Base-by-base conservation (phyloP, 2,797 vertebrate genomes). In the Kryptopterus vitreolus region DNA sequence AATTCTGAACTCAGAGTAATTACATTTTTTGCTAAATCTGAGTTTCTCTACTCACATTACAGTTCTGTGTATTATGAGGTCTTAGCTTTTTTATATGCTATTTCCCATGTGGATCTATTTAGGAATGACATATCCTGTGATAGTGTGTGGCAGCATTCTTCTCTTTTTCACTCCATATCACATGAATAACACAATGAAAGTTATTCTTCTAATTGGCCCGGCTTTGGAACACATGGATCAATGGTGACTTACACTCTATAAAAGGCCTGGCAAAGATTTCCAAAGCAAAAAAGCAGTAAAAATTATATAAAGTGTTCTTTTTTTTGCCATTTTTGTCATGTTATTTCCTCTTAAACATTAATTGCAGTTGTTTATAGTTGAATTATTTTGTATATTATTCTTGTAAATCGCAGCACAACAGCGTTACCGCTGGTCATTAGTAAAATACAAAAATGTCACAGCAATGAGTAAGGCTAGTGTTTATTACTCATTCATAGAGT, bases 161-260 rank as follows among this genome's bases (percentile, higher is more conserved):
- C 15, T 1, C 18, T 50, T 69, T 35, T 48, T 69, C 38, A 29
- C 15, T 29, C 43, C 43, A 69, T 69, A 20, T 50, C n/a, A 26
- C 24, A 50, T 10, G 46, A 68, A 68, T 48, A 46, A 22, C n/a
- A n/a, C n/a, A n/a, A n/a, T n/a, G 78, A 33, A 83, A 80, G 75
- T 79, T 81, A 31, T 87, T 78, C 76, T 87, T 78, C 82, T 87
- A 80, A 86, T 89, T 26, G 11, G 11, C 12, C 0, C 10, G 26
- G n/a, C n/a, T 10, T 70, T 70, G 13, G 16, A 12, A 9, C 9
- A 52, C 20, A 53, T 12, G 52, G 11, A 29, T 71, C 50, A 53
- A 18, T 4, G 4, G 8, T 69, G n/a, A 18, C 3, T 50, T 3
- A 4, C n/a, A n/a, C n/a, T n/a, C n/a, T 50, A 69, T 29, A 70